phyloP scores from a whole-genome alignment of 37 sponge, comb jelly and placozoan species.

The Geodia barretti region DNA sequence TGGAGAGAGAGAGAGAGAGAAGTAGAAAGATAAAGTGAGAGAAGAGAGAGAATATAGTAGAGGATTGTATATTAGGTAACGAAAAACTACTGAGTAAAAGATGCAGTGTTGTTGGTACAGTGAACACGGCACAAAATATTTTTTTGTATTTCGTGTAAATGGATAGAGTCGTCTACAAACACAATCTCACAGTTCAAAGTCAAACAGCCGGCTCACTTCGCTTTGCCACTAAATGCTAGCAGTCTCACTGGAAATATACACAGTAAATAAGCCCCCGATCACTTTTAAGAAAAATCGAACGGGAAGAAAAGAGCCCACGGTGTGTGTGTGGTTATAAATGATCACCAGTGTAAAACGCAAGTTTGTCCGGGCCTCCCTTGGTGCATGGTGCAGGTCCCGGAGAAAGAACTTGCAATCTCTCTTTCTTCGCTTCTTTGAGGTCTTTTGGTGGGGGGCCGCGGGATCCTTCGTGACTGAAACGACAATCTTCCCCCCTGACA shows the following conservation, averaged over 20 bases:
- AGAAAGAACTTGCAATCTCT: slow-evolving; percentile 90
- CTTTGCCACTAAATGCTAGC: no score
- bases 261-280: no score
- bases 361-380: slow-evolving; percentile 82
- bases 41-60: no score
- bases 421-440: no score
- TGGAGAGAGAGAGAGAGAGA: no score
- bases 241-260: no score
- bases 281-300: no score
- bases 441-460: no score
- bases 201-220: not conserved
- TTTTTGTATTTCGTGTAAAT: no score
- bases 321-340: not conserved
- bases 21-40: no score
- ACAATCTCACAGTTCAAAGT: not conserved
- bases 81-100: not conserved
- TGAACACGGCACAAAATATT: not conserved
- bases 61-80: no score
- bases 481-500: slow-evolving; percentile 75
- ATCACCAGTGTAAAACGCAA: slow-evolving; percentile 81
- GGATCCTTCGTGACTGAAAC: slow-evolving; percentile 64
- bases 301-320: not conserved
- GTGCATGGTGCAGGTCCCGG: slow-evolving; percentile 71
- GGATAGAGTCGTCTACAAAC: not conserved
- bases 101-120: not conserved